Percentiles rank a stretch among this genome's conserved stretches.
These are phyloP conservation scores for Drosophila baimaii DNA, from an alignment of 1,140 invertebrate species.

Conservation along the genomic window DNA sequence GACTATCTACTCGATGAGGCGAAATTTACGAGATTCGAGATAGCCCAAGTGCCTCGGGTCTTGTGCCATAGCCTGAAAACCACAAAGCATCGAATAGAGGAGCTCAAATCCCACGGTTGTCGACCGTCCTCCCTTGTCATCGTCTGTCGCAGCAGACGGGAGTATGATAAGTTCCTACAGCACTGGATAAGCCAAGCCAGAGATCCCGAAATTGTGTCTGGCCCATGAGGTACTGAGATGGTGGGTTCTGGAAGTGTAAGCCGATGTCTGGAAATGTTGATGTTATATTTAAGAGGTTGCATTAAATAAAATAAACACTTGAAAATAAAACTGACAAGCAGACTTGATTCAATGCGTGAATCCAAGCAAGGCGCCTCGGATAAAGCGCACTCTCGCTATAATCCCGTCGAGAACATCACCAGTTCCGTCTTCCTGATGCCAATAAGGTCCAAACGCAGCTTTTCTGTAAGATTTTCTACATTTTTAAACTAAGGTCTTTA, in stretches of 20 bases:
- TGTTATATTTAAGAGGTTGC: conserved; percentile 1
- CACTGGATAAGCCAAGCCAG: conserved; percentile 52
- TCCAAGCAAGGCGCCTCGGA: no score
- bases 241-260: no score
- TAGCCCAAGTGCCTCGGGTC: conserved; percentile 85
- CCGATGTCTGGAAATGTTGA: background rate
- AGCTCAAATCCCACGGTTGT: conserved; percentile 83
- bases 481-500: no score
- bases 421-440: no score
- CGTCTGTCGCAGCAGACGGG: conserved; percentile 85
- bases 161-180: conserved; percentile 84
- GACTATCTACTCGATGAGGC: conserved; percentile 85
- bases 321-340: background rate
- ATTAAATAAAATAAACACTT: background rate
- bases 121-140: conserved; percentile 84
- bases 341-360: no score
- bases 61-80: conserved; percentile 85
- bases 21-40: conserved; percentile 84
- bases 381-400: no score
- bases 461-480: no score
- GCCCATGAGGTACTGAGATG: background rate
- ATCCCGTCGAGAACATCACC: no score
- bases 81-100: conserved; percentile 84
- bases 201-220: background rate
- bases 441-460: no score